Conservation (phyloP, 2,888 invertebrate species). For the Atethmia centrago region DNA sequence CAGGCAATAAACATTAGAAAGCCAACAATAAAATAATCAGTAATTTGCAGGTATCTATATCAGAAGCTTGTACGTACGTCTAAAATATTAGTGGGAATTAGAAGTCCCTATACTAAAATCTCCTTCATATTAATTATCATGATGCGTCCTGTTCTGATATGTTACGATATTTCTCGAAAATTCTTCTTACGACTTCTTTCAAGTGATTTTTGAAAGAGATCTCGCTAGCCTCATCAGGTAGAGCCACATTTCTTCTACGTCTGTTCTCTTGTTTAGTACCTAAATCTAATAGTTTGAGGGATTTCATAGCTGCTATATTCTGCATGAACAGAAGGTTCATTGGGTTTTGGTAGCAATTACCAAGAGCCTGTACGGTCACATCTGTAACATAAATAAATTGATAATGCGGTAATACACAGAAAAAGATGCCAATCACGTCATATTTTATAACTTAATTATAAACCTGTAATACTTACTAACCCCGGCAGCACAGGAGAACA, state of each 20-base stretch:
- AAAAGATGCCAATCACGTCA: neutral
- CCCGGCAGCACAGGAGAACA: slow-evolving; percentile 82
- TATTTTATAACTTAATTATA: no score
- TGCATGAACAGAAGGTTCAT: slow-evolving; percentile 77
- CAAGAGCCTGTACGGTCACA: slow-evolving; percentile 78
- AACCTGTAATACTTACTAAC: slow-evolving; percentile 77
- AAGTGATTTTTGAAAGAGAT: slow-evolving; percentile 27
- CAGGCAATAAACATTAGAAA: neutral
- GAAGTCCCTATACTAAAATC: neutral
- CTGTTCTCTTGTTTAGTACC: neutral
- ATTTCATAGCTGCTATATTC: slow-evolving; percentile 79
- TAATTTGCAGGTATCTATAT: neutral
- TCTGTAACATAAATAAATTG: slow-evolving; percentile 73
- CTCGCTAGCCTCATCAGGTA: neutral
- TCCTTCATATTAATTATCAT: neutral
- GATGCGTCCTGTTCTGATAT: neutral
- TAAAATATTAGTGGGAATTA: neutral
- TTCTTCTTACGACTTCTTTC: slow-evolving; percentile 36
- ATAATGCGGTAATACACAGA: neutral
- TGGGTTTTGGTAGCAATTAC: slow-evolving; percentile 77
- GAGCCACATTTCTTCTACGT: slow-evolving; percentile 24
- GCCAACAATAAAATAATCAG: neutral
- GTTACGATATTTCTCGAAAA: slow-evolving; percentile 38
- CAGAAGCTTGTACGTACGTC: neutral
- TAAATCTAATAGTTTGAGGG: slow-evolving; percentile 70